phyloP scores from a whole-genome alignment of 2,797 vertebrate genomes.

The Dendrocincla tyrannina region DNA sequence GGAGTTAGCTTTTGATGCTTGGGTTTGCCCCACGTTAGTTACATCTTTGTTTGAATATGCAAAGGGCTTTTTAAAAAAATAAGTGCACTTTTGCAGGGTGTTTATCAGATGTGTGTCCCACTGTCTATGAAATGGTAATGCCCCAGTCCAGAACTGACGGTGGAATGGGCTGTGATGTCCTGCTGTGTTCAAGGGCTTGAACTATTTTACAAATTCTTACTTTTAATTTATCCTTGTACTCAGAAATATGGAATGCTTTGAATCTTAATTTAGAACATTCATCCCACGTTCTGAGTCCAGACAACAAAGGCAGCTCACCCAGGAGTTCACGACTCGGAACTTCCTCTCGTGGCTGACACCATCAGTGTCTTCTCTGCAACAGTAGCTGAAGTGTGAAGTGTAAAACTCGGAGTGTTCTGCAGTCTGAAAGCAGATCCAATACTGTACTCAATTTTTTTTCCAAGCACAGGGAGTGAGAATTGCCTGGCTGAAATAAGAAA shows the following conservation, averaged over 20 bases:
- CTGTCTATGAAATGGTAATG: not conserved
- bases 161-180: not conserved
- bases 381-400: not conserved
- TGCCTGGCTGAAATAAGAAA: not conserved
- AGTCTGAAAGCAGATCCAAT: not conserved
- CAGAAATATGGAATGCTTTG: not conserved
- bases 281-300: not conserved
- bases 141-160: not conserved
- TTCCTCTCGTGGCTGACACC: not conserved
- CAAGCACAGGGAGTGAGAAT: not conserved
- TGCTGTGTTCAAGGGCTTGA: not conserved
- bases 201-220: not conserved
- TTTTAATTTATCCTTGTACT: not conserved
- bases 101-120: not conserved
- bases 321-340: not conserved
- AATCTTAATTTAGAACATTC: constrained; percentile 20
- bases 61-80: not conserved
- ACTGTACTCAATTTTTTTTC: not conserved
- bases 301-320: constrained; percentile 16
- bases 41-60: not conserved
- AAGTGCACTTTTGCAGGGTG: not conserved
- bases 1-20: not conserved
- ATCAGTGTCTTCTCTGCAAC: not conserved
- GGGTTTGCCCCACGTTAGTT: not conserved
- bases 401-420: not conserved